Evolutionary conservation across 2,113 vertebrate genomes (phyloP).

Genomic region (Nothocercus julius): DNA sequence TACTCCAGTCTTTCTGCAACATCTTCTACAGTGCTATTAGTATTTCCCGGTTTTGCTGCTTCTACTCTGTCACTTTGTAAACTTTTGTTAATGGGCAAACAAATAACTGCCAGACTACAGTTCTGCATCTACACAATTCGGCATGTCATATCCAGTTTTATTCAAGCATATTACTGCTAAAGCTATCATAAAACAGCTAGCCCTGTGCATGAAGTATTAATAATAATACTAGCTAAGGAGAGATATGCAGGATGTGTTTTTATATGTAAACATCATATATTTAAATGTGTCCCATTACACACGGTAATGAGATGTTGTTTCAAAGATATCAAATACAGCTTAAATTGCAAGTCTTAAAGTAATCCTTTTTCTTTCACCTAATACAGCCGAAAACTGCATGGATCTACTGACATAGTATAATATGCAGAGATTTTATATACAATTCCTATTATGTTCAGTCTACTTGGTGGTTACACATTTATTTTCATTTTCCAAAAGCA

Average conservation of each 20-base stretch:
- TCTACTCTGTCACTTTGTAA: not conserved
- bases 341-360: not conserved
- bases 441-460: not conserved
- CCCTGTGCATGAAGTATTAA: not conserved
- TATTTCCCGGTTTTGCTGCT: not conserved
- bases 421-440: not conserved
- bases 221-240: not conserved
- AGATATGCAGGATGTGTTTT: not conserved
- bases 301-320: not conserved
- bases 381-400: not conserved
- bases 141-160: not conserved
- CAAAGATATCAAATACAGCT: not conserved
- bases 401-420: not conserved
- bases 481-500: not conserved
- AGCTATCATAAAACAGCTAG: not conserved
- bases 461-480: not conserved
- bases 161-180: not conserved
- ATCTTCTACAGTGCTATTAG: not conserved
- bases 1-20: not conserved
- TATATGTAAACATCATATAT: not conserved
- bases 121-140: not conserved
- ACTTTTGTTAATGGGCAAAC: not conserved
- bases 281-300: not conserved
- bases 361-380: not conserved
- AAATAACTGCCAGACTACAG: not conserved